Evolutionary conservation across 1,140 invertebrate genomes (phyloP).

Genomic region (Drosophila ambigua): DNA sequence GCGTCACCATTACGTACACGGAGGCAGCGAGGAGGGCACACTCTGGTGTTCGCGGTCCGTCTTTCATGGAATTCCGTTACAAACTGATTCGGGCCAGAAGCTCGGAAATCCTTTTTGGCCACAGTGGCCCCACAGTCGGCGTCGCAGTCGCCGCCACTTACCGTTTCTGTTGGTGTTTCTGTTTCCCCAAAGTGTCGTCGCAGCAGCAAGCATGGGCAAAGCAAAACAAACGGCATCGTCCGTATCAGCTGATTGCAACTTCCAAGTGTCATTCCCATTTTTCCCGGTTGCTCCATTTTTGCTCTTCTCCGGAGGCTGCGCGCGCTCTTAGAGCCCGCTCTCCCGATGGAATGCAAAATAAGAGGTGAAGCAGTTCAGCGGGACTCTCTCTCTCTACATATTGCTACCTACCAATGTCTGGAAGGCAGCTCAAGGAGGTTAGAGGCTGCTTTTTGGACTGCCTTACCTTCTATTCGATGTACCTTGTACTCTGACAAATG

Average conservation of each 20-base stretch:
- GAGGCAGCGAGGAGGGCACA: conserved; percentile 1
- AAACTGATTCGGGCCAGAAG: conserved; percentile 58
- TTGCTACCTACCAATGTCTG: no score
- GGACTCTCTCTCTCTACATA: no score
- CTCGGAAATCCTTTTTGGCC: conserved; percentile 62
- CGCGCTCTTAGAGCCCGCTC: conserved; percentile 33
- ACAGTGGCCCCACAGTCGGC: conserved; percentile 10
- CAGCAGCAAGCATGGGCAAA: conserved; percentile 32
- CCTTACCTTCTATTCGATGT: no score
- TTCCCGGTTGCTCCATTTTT: conserved; percentile 23
- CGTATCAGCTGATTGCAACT: conserved; percentile 51
- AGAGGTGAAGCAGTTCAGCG: background rate
- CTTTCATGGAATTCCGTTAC: conserved; percentile 57
- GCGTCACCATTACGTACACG: conserved; percentile 54
- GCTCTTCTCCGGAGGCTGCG: conserved; percentile 42
- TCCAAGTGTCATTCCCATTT: conserved; percentile 38
- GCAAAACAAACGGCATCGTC: conserved; percentile 59
- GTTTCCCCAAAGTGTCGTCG: conserved; percentile 21
- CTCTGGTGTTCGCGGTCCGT: conserved; percentile 37
- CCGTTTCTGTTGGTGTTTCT: conserved; percentile 13
- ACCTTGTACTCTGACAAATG: no score
- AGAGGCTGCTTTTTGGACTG: no score
- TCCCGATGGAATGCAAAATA: conserved; percentile 19
- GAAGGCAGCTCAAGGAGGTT: no score
- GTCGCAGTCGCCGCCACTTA: conserved; percentile 18